phyloP scores from a whole-genome alignment of 2,888 invertebrate species.

The Clunio marinus region DNA sequence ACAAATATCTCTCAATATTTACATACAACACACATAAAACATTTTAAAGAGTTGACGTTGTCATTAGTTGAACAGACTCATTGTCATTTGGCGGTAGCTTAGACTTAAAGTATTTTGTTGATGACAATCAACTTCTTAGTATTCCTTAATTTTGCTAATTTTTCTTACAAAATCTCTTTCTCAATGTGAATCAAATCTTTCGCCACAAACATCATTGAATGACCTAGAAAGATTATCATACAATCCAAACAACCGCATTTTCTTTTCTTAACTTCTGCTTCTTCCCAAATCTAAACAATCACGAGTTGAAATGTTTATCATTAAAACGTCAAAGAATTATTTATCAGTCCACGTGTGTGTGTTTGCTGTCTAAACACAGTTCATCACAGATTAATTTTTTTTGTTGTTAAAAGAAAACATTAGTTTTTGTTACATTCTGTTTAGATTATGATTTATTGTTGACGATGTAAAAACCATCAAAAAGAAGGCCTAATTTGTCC shows the following conservation, averaged over 20 bases:
- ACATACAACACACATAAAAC: too few relatives aligned
- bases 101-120: too few relatives aligned
- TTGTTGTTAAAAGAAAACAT: too few relatives aligned
- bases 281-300: slow-evolving; percentile 14
- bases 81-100: too few relatives aligned
- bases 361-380: slow-evolving; percentile 1
- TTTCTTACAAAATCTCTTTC: too few relatives aligned
- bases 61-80: too few relatives aligned
- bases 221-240: neutral
- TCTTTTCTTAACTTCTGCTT: neutral
- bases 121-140: too few relatives aligned
- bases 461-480: neutral
- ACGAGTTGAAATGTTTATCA: slow-evolving; percentile 7
- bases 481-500: slow-evolving; percentile 6
- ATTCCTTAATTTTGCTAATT: too few relatives aligned
- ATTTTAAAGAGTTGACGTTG: too few relatives aligned
- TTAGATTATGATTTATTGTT: slow-evolving; percentile 2
- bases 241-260: neutral
- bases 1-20: too few relatives aligned
- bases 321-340: neutral
- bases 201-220: neutral
- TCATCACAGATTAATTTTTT: neutral
- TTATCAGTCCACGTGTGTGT: slow-evolving; percentile 3
- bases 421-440: too few relatives aligned
- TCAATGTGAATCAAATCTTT: neutral